These are phyloP conservation scores for Stegostoma tigrinum DNA, from an alignment of 2,113 vertebrate genomes.

Conservation along the genomic window DNA sequence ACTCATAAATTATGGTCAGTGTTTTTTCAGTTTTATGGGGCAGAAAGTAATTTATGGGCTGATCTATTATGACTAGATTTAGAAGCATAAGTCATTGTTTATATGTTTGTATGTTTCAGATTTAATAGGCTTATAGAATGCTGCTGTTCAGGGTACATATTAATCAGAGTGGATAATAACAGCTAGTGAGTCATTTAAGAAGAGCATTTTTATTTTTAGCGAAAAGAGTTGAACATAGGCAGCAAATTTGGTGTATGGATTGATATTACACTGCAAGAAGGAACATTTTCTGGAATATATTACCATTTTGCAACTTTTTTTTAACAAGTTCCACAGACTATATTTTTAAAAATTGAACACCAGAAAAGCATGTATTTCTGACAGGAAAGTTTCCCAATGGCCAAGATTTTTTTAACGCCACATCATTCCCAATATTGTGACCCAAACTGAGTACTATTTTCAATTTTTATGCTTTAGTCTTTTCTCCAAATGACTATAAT, in stretches of 20 bases:
- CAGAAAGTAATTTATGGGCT: neutral
- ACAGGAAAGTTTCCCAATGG: neutral
- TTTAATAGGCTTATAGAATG: neutral
- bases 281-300: neutral
- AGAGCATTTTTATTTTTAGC: neutral
- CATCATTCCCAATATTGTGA: too few relatives aligned
- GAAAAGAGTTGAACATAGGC: neutral
- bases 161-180: constrained; percentile 8
- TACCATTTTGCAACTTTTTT: neutral
- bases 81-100: neutral
- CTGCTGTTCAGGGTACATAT: neutral
- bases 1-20: neutral
- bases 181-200: neutral
- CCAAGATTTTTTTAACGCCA: too few relatives aligned
- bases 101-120: neutral
- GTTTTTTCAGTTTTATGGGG: neutral
- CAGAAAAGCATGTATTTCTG: neutral
- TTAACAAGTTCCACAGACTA: neutral
- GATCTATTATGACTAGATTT: neutral
- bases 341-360: neutral
- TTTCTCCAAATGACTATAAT: too few relatives aligned
- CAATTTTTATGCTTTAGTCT: too few relatives aligned
- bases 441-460: too few relatives aligned
- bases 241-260: neutral
- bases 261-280: neutral